Conservation (phyloP, 1,140 invertebrate genomes). For the Planococcus citri region DNA sequence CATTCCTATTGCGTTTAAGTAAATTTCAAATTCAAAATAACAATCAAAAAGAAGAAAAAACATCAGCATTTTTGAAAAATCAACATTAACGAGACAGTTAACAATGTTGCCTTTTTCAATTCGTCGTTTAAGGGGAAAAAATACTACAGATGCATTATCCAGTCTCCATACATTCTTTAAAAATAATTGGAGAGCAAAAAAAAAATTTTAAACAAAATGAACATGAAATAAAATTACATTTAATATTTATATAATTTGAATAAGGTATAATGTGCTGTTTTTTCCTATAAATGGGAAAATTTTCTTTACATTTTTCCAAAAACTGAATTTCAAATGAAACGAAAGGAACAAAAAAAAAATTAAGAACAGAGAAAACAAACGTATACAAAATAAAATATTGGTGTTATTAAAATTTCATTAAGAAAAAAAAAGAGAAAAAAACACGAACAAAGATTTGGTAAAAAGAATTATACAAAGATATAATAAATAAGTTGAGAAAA, state of each 20-base stretch:
- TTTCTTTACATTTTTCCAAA: background rate
- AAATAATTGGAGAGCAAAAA: background rate
- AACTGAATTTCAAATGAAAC: no score
- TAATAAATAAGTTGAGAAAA: conserved; percentile 1
- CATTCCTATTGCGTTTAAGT: background rate
- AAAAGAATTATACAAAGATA: background rate
- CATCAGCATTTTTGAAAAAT: background rate
- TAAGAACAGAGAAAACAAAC: background rate
- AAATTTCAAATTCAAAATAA: background rate
- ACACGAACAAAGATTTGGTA: background rate
- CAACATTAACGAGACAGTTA: background rate
- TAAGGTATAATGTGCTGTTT: background rate
- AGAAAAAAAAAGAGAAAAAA: background rate
- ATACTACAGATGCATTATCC: no score
- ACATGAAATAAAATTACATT: conserved; percentile 1
- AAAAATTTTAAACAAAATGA: background rate
- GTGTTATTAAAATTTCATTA: background rate
- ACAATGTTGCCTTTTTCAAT: background rate
- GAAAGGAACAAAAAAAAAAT: background rate
- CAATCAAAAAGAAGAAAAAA: background rate
- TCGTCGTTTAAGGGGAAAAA: no score
- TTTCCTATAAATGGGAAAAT: no score
- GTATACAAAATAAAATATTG: conserved; percentile 1
- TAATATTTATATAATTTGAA: background rate
- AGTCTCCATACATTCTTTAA: background rate